Evolutionary conservation across 2,888 invertebrate species (phyloP).

Genomic region (Calameuta pallipes): DNA sequence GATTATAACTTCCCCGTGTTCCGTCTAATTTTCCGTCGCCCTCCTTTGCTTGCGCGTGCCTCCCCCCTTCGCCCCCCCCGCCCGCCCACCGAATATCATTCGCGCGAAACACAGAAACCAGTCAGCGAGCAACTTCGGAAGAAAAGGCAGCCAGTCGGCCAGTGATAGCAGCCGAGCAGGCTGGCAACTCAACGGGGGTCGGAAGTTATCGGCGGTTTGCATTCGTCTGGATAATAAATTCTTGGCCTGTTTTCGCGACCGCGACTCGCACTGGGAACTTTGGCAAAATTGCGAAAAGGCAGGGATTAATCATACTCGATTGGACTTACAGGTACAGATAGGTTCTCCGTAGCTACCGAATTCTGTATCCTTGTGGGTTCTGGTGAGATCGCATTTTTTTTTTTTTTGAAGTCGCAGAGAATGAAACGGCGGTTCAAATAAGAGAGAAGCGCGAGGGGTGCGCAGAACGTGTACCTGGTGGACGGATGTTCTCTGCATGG

Average conservation of each 20-base stretch:
- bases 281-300: background rate
- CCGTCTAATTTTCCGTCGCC: slow-evolving; percentile 15
- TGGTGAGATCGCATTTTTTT: background rate
- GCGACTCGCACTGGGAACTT: background rate
- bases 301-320: background rate
- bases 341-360: background rate
- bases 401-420: background rate
- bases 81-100: background rate
- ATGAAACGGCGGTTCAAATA: background rate
- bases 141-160: background rate
- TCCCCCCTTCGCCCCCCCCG: too few species aligned
- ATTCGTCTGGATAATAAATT: slow-evolving; percentile 33
- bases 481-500: slow-evolving; percentile 16
- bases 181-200: slow-evolving; percentile 30
- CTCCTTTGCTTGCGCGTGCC: slow-evolving; percentile 13
- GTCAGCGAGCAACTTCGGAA: background rate
- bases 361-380: background rate
- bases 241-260: slow-evolving; percentile 5
- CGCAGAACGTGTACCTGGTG: background rate
- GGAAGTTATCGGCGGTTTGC: slow-evolving; percentile 27
- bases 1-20: slow-evolving; percentile 47
- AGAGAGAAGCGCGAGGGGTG: background rate
- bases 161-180: background rate
- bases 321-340: background rate
- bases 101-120: background rate